Evolutionary conservation across 2,797 vertebrate species (phyloP).

Genomic region (Myiotriccus ornatus): DNA sequence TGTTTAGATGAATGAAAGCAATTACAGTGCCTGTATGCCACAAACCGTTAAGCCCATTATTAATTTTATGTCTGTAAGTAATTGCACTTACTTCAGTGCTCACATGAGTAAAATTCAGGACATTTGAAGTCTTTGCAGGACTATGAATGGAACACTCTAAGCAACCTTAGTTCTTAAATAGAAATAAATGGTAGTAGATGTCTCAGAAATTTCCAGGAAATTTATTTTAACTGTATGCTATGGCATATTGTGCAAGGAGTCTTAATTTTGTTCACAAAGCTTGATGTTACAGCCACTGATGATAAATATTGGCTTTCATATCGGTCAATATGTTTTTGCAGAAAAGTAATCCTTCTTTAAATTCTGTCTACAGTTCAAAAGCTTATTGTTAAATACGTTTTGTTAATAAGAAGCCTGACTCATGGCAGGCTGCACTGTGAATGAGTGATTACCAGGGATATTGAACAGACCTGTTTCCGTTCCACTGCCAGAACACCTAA

Average conservation of each 20-base stretch:
- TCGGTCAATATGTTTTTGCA: neutral
- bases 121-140: neutral
- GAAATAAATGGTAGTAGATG: neutral
- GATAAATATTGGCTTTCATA: neutral
- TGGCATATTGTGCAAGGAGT: neutral
- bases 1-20: slow-evolving; percentile 41
- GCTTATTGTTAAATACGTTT: neutral
- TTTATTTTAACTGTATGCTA: neutral
- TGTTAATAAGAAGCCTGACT: slow-evolving; percentile 18
- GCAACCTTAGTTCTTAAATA: neutral
- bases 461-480: neutral
- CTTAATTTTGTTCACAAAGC: neutral
- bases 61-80: slow-evolving; percentile 15
- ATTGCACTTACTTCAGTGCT: neutral
- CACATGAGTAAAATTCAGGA: neutral
- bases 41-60: slow-evolving; percentile 27
- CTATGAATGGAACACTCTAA: neutral
- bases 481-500: neutral
- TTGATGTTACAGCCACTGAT: neutral
- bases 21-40: neutral
- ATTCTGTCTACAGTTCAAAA: neutral
- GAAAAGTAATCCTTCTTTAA: neutral
- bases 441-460: neutral
- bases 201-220: neutral
- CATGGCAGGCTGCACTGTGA: neutral